Percentiles rank a stretch among this genome's conserved stretches.
Evolutionary conservation across 2,113 vertebrate species (phyloP).

Genomic region (Choloepus hoffmanni): DNA sequence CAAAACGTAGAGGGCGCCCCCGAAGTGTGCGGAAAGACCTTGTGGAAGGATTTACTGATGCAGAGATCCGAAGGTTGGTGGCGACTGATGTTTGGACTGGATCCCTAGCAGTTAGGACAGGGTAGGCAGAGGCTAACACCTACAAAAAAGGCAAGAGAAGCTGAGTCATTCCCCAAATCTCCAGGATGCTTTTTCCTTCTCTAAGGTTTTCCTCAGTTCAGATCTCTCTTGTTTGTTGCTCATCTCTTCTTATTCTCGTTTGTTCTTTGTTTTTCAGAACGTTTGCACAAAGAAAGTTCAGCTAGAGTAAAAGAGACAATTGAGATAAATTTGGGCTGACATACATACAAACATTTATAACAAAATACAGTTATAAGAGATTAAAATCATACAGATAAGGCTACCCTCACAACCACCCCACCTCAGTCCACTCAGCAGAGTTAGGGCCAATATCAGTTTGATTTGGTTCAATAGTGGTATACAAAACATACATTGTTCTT

Average conservation of each 20-base stretch:
- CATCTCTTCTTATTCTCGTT: background rate
- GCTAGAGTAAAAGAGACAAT: background rate
- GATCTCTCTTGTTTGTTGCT: background rate
- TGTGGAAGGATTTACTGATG: constrained; percentile 97
- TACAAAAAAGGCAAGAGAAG: background rate
- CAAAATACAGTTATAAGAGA: background rate
- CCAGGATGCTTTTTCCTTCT: background rate
- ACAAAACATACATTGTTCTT: background rate
- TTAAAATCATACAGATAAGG: background rate
- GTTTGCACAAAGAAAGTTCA: background rate
- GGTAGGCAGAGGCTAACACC: background rate
- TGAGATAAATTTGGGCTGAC: background rate
- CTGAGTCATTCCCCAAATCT: accelerated
- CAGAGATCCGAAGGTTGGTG: constrained; percentile 96
- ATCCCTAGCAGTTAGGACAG: background rate
- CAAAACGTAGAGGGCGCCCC: constrained; percentile 95
- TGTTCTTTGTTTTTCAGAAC: background rate
- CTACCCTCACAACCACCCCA: no score
- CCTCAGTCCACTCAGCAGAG: no score
- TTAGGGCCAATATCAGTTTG: background rate
- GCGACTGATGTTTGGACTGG: background rate
- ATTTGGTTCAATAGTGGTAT: background rate
- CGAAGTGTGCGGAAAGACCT: constrained; percentile 96
- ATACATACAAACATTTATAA: background rate
- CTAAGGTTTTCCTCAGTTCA: background rate